Evolutionary conservation across 2,113 vertebrate genomes (phyloP).

Genomic region (Cryptomyrus ogoouensis): DNA sequence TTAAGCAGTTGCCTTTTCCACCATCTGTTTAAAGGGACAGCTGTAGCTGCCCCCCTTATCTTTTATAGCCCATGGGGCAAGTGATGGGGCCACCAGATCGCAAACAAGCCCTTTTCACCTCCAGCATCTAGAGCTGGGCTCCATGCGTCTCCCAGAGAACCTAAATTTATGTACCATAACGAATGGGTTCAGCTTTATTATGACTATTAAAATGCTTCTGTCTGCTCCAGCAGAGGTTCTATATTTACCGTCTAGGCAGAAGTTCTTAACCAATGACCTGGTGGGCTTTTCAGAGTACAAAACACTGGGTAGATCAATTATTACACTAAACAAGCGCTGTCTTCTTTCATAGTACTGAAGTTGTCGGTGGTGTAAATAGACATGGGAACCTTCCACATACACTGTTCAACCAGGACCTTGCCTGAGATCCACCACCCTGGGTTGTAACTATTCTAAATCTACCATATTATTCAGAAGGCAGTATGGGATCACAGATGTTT

Average conservation of each 20-base stretch:
- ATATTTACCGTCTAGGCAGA: background rate
- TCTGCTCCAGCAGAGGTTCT: background rate
- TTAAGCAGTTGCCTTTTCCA: constrained; percentile 56
- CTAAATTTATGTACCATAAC: background rate
- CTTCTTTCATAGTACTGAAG: background rate
- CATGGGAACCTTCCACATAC: background rate
- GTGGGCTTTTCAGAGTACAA: background rate
- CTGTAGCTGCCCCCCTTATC: constrained; percentile 45
- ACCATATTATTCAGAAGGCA: background rate
- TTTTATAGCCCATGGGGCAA: constrained; percentile 50
- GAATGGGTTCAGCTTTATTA: background rate
- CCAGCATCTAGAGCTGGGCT: background rate
- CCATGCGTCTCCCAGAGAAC: background rate
- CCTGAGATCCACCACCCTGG: background rate
- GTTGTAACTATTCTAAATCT: background rate
- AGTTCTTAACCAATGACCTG: background rate
- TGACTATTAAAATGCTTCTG: background rate
- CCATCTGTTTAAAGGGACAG: constrained; percentile 63
- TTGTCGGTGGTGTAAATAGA: background rate
- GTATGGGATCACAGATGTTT: background rate
- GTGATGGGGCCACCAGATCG: constrained; percentile 31
- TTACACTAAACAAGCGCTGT: background rate
- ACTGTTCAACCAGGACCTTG: background rate
- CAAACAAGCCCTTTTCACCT: constrained; percentile 20
- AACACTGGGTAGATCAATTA: background rate